phyloP scores from a whole-genome alignment of 2,113 vertebrate species.

The Plestiodon gilberti region DNA sequence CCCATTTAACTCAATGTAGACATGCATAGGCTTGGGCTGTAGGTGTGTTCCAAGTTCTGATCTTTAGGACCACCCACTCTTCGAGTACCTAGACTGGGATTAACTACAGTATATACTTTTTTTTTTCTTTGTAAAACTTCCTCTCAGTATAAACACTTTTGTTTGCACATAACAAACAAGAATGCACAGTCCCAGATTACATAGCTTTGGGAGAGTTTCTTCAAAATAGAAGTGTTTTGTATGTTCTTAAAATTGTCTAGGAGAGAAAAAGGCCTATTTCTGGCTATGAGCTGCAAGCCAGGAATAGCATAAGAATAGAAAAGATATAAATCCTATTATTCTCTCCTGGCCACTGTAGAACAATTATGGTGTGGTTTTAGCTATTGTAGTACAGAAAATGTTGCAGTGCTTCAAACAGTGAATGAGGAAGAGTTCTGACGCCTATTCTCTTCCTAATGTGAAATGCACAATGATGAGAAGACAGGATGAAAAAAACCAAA shows the following conservation, averaged over 20 bases:
- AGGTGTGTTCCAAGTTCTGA: not conserved
- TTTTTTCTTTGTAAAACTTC: not conserved
- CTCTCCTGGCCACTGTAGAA: constrained; percentile 37
- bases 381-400: constrained; percentile 43
- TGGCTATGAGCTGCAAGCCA: constrained; percentile 24
- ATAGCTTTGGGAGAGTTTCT: constrained; percentile 27
- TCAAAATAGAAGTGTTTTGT: constrained; percentile 51
- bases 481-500: constrained; percentile 35
- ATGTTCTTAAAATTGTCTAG: constrained; percentile 56
- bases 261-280: constrained; percentile 52
- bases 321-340: constrained; percentile 53
- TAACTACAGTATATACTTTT: not conserved
- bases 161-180: constrained; percentile 14
- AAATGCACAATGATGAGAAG: constrained; percentile 58
- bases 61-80: not conserved
- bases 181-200: constrained; percentile 18
- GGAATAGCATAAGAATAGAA: constrained; percentile 21
- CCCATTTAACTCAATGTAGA: no score
- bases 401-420: constrained; percentile 50
- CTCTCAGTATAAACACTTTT: not conserved
- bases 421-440: constrained; percentile 43
- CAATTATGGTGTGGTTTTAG: constrained; percentile 56
- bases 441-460: constrained; percentile 50
- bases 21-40: no score
- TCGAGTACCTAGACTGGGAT: not conserved